Base-by-base conservation (phyloP, 2,113 vertebrate species). In the Ia io region DNA sequence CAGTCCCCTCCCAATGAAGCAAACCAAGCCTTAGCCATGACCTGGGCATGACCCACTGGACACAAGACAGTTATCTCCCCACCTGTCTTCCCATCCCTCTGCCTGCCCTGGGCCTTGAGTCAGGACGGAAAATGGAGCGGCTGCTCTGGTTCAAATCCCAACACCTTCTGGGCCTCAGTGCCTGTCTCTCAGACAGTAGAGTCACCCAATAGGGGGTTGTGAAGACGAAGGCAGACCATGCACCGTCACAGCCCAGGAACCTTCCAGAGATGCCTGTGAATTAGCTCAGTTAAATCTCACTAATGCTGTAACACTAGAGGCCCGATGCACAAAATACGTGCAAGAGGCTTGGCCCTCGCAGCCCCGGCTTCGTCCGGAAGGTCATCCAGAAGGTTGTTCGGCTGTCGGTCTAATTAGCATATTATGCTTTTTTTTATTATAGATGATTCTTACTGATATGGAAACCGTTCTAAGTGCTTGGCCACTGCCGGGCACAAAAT, bases 231-330 rank as follows among this genome's bases (percentile, higher is more conserved):
- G 40, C 69, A 71, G 35, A 35, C 3, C 2, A 2, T 0, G 14
- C 10, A 65, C 63, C 0, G 0, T 18, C 37, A 32, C 5, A 3
- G 49, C 13, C 63, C 23, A 6, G 35, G 42, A 12, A 47, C 14
- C 53, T 37, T 35, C 7, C 32, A 11, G 53, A 30, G 42, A 84
- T 0, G 7, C 59, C 7, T 70, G 23, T 22, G 7, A 32, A 35
- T 17, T 8, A n/a, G 23, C 76, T n/a, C 32, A 1, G 79, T 0
- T 28, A n/a, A 10, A 13, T 4, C 35, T n/a, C 32, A 61, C 17
- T 25, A 40, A 82, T 8, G 16, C 28, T 28, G 1, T 3, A 13
- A 42, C 5, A 32, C 9, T 0, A 13, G 0, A 61, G 59, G 59
- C 56, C 56, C 9, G 23, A 11, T 10, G 23, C 56, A 59, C 23